Base-by-base conservation (phyloP, 2,113 vertebrate genomes). In the Rhipidura dahli region DNA sequence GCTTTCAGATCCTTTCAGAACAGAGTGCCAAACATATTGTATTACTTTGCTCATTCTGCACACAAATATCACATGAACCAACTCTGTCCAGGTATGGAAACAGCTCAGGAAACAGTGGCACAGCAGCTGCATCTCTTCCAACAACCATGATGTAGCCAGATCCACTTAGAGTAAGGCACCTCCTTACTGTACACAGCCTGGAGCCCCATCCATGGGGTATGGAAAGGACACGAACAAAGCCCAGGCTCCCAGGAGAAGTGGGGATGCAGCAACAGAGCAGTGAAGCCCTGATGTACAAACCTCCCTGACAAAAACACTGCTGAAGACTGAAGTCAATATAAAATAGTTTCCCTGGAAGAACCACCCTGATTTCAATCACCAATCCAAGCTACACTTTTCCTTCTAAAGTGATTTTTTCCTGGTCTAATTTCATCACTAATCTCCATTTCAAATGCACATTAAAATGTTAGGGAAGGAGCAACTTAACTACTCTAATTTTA, bases 381-480 rank as follows among this genome's bases (percentile, higher is more conserved):
- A 44, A 7, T 28, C 39, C 54, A 68, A 90, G 57, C 28, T 6
- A 61, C 0, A 7, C 9, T 80, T 83, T 40, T 89, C 75, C 68
- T 72, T 61, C 40, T 24, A 21, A 91, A 92, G 53, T 64, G n/a
- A 31, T 85, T 85, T 86, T 70, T 77, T 89, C 64, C 59, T 37
- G 24, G 47, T 65, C 42, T 91, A 54, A 88, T 83, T 69, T 88
- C 49, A 85, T 54, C 78, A 42, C 59, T 80, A 18, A 90, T 95
- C 78, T 95, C 63, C 68, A 86, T 83, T 93, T 92, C 79, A 83
- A 88, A 88, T 77, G 76, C 72, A 86, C 57, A 75, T 23, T n/a
- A 50, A 80, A 83, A 87, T 51, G 60, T 21, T 28, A 51, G 47
- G 49, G 64, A 91, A 94, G 71, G 37, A 85, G 21, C 16, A 85